phyloP scores from a whole-genome alignment of 2,888 invertebrate genomes.

The Melinopterus prodromus region DNA sequence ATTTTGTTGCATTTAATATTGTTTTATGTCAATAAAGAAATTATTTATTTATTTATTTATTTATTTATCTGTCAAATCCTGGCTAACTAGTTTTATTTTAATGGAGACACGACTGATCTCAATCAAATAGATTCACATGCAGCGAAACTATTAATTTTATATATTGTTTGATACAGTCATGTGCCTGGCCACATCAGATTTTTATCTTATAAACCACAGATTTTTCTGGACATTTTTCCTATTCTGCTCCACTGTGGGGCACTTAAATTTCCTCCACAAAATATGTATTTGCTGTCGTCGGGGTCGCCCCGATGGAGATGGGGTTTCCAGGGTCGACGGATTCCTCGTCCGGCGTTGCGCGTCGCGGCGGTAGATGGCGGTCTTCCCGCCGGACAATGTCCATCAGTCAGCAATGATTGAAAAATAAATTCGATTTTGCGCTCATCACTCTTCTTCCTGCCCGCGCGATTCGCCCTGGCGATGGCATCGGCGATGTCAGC shows the following conservation, averaged over 20 bases:
- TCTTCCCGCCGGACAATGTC: constrained; percentile 56
- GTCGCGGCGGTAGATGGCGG: constrained; percentile 46
- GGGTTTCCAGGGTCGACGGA: constrained; percentile 45
- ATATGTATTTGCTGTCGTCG: constrained; percentile 13
- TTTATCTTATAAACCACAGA: too few relatives aligned
- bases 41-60: too few relatives aligned
- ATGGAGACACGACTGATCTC: too few relatives aligned
- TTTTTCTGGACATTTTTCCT: neutral
- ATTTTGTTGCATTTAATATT: too few relatives aligned
- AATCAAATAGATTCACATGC: too few relatives aligned
- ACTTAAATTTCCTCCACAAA: constrained; percentile 15
- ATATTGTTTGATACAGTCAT: too few relatives aligned
- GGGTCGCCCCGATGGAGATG: neutral
- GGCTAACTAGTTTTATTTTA: too few relatives aligned
- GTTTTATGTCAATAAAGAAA: too few relatives aligned
- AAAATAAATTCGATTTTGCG: constrained; percentile 62
- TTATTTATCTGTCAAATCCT: too few relatives aligned
- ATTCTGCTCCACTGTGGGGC: neutral
- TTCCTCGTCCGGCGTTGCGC: constrained; percentile 47
- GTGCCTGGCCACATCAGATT: too few relatives aligned
- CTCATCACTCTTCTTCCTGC: constrained; percentile 52
- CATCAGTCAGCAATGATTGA: constrained; percentile 63
- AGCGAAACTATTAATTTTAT: too few relatives aligned
- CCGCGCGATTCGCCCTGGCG: constrained; percentile 4
- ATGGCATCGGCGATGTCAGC: neutral